Percentiles rank a stretch among this genome's conserved stretches.
Evolutionary conservation across 2,797 vertebrate species (phyloP).

Genomic region (Gymnothorax reevesii): DNA sequence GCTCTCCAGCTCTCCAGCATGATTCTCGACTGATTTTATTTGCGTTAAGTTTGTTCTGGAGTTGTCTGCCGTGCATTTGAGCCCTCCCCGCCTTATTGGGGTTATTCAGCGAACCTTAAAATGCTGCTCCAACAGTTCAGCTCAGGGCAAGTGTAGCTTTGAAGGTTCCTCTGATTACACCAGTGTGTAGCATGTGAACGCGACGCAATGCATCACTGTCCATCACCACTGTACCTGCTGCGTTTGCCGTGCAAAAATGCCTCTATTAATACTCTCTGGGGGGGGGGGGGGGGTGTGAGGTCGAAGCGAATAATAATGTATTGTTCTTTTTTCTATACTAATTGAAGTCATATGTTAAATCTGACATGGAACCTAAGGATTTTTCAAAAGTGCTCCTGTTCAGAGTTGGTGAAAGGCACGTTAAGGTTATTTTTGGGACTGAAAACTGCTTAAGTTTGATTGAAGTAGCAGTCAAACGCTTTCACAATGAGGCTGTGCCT

Average conservation of each 20-base stretch:
- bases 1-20: neutral
- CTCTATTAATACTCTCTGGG: constrained; percentile 44
- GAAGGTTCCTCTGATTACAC: constrained; percentile 58
- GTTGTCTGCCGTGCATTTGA: constrained; percentile 11
- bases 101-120: constrained; percentile 41
- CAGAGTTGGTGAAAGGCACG: neutral
- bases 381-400: neutral
- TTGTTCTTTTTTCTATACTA: neutral
- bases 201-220: constrained; percentile 55
- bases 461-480: neutral
- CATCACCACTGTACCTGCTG: constrained; percentile 53
- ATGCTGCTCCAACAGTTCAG: constrained; percentile 51
- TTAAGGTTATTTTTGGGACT: neutral
- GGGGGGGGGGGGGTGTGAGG: constrained; percentile 44
- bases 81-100: constrained; percentile 38
- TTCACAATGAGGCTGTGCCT: neutral
- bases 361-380: neutral
- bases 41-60: neutral
- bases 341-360: neutral
- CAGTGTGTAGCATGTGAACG: constrained; percentile 57
- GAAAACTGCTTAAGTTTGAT: neutral
- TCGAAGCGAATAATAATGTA: neutral
- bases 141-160: constrained; percentile 51
- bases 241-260: constrained; percentile 36
- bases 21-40: constrained; percentile 4